Evolutionary conservation across 2,888 invertebrate species (phyloP).

Genomic region (Torymus tubicola): DNA sequence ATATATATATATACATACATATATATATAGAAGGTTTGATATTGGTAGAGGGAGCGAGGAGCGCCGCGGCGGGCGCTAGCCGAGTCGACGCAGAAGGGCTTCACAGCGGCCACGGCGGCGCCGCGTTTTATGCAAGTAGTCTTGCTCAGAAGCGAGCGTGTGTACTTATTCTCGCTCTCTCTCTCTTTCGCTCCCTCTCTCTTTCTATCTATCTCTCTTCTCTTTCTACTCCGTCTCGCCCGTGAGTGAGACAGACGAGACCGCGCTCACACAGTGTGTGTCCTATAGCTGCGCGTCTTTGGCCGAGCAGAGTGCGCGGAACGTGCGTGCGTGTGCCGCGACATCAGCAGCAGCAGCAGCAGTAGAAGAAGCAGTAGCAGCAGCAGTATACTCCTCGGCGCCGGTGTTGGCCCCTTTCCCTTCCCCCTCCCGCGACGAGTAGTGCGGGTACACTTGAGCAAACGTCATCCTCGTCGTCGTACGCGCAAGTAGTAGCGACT

Average conservation of each 20-base stretch:
- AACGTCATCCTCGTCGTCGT: not conserved
- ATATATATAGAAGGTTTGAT: no score
- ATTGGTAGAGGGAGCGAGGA: slow-evolving; percentile 3
- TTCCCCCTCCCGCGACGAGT: no score
- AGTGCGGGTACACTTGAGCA: no score
- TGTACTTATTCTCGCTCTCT: not conserved
- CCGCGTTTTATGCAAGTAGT: slow-evolving; percentile 75
- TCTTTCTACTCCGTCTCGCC: not conserved
- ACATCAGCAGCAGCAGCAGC: no score
- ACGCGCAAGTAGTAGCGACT: not conserved
- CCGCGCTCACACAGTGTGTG: not conserved
- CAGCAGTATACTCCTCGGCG: no score
- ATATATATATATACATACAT: no score
- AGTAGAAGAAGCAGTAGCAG: no score
- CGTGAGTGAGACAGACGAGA: not conserved
- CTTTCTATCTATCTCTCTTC: not conserved
- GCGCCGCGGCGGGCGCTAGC: not conserved
- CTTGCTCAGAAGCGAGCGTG: slow-evolving; percentile 70
- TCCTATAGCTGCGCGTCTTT: not conserved
- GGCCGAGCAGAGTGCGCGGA: not conserved
- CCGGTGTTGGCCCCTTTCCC: no score
- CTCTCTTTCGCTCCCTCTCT: not conserved
- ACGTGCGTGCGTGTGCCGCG: no score
- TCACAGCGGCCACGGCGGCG: slow-evolving; percentile 55
- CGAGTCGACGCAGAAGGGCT: slow-evolving; percentile 25